phyloP scores from a whole-genome alignment of 92 coral and sea anemone species.

The Siderastrea radians region DNA sequence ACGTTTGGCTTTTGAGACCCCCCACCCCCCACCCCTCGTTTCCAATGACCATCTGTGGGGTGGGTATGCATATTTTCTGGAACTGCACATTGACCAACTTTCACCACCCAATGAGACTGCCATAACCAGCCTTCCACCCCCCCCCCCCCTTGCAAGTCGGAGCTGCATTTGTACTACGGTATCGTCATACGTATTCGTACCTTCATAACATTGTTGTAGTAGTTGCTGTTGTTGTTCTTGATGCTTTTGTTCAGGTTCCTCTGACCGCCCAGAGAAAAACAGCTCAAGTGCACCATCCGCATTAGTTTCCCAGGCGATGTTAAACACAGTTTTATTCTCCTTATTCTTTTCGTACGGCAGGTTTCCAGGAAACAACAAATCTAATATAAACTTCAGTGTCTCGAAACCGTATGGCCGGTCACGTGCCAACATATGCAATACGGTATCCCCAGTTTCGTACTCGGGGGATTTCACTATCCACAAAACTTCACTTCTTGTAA shows the following conservation, averaged over 20 bases:
- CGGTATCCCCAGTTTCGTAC: neutral
- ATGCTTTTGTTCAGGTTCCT: neutral
- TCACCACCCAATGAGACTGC: too few relatives aligned
- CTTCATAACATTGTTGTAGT: too few relatives aligned
- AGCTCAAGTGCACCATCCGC: neutral
- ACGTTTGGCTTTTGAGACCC: too few relatives aligned
- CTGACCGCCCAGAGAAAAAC: neutral
- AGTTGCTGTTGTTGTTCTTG: too few relatives aligned
- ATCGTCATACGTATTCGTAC: too few relatives aligned
- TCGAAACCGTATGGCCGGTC: neutral
- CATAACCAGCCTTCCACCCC: too few relatives aligned
- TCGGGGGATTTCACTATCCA: constrained; percentile 11
- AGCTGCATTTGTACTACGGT: too few relatives aligned
- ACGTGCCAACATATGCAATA: constrained; percentile 19
- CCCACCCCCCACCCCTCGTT: too few relatives aligned
- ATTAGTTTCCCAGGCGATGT: constrained; percentile 10
- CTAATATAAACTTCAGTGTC: neutral
- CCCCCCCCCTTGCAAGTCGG: too few relatives aligned
- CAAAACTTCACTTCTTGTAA: constrained; percentile 4
- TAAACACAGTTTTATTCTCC: neutral
- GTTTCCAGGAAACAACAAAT: neutral
- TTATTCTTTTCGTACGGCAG: neutral
- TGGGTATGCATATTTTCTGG: too few relatives aligned
- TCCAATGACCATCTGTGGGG: too few relatives aligned
- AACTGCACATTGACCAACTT: too few relatives aligned